Evolutionary conservation across 2,888 invertebrate species (phyloP).

Genomic region (Limnephilus auricula): DNA sequence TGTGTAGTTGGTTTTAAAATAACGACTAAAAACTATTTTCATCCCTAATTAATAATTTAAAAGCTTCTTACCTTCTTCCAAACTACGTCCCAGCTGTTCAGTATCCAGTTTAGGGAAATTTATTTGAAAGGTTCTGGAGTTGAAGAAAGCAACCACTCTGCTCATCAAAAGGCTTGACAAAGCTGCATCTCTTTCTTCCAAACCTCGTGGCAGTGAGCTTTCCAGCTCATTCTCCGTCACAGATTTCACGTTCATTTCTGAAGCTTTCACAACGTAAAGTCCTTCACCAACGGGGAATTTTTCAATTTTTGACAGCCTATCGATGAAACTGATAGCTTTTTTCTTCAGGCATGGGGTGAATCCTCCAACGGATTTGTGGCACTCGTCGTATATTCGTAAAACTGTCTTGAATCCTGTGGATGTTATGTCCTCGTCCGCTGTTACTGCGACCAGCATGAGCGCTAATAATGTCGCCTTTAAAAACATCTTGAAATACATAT

Average conservation of each 20-base stretch:
- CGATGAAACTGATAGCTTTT: slow-evolving; percentile 88
- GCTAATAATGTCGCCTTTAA: slow-evolving; percentile 69
- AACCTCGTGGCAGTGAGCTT: slow-evolving; percentile 81
- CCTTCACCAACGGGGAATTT: slow-evolving; percentile 81
- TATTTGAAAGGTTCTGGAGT: slow-evolving; percentile 86
- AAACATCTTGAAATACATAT: slow-evolving; percentile 65
- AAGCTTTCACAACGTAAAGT: slow-evolving; percentile 80
- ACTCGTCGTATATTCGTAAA: slow-evolving; percentile 87
- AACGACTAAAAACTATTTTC: background rate
- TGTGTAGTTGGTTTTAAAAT: no score
- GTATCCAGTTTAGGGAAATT: slow-evolving; percentile 85
- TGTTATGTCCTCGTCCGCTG: slow-evolving; percentile 71
- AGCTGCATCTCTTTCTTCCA: slow-evolving; percentile 82
- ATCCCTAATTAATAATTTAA: background rate
- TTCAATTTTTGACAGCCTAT: slow-evolving; percentile 85
- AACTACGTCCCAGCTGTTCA: slow-evolving; percentile 82
- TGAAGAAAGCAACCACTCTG: slow-evolving; percentile 83
- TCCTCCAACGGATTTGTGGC: slow-evolving; percentile 82
- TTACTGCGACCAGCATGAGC: slow-evolving; percentile 68
- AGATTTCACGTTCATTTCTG: slow-evolving; percentile 74
- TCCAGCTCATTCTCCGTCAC: slow-evolving; percentile 84
- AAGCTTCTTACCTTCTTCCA: slow-evolving; percentile 84
- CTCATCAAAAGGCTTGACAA: slow-evolving; percentile 85
- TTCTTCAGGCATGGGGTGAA: slow-evolving; percentile 88
- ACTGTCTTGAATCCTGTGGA: slow-evolving; percentile 82